phyloP scores from a whole-genome alignment of 2,113 vertebrate genomes.

The Poeciliopsis occidentalis region DNA sequence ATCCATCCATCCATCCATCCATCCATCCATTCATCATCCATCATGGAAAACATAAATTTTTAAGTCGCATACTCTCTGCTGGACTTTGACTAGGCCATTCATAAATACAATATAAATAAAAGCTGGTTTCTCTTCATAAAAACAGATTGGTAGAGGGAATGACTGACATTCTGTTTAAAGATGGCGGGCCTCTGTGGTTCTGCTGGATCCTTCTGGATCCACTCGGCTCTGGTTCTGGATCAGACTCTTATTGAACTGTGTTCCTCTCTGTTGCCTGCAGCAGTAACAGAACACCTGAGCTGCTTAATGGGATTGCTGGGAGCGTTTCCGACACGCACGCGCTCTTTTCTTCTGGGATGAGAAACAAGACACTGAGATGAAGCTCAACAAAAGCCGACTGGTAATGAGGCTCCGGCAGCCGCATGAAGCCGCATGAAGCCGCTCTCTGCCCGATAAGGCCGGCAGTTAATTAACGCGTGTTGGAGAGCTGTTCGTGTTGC shows the following conservation, averaged over 20 bases:
- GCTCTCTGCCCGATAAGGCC: conserved; percentile 22
- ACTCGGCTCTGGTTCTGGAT: background rate
- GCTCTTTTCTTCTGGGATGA: conserved; percentile 39
- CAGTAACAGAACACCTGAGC: conserved; percentile 58
- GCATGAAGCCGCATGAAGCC: conserved; percentile 20
- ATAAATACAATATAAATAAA: too few species aligned
- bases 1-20: too few species aligned
- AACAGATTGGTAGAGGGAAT: too few species aligned
- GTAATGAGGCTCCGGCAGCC: conserved; percentile 32
- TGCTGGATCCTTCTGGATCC: too few species aligned
- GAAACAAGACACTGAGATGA: conserved; percentile 58
- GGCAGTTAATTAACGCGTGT: conserved; percentile 50
- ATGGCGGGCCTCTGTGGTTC: too few species aligned
- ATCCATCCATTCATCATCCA: too few species aligned
- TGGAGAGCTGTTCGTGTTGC: conserved; percentile 49
- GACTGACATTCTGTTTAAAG: too few species aligned
- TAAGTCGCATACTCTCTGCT: too few species aligned
- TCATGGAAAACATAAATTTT: too few species aligned
- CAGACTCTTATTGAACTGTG: too few species aligned
- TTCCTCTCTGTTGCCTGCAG: background rate
- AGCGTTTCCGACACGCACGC: conserved; percentile 32
- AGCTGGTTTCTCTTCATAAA: too few species aligned
- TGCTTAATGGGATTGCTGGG: conserved; percentile 55
- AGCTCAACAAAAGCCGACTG: conserved; percentile 31
- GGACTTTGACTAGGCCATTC: too few species aligned